phyloP scores from a whole-genome alignment of 1,140 invertebrate species.

The Gonioctena quinquepunctata region DNA sequence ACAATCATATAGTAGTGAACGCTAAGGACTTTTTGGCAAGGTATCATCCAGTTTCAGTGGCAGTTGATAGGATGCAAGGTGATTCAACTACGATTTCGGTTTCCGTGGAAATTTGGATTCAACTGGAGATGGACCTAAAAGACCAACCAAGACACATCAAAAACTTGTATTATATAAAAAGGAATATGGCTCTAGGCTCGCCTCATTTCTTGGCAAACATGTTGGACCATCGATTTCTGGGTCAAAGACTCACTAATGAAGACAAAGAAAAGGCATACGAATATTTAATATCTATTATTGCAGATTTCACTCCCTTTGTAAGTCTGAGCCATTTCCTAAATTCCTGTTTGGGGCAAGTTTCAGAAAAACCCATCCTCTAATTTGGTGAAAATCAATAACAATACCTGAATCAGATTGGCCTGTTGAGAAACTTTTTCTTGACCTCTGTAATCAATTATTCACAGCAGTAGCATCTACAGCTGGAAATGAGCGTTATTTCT shows the following conservation, averaged over 20 bases:
- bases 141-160: neutral
- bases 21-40: neutral
- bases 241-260: neutral
- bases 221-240: constrained; percentile 6
- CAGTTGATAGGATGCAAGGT: constrained; percentile 7
- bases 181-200: constrained; percentile 33
- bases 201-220: neutral
- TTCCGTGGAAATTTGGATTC: neutral
- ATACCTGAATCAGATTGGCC: neutral
- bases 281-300: neutral
- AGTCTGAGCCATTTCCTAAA: neutral
- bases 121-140: neutral
- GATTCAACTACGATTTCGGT: constrained; percentile 10
- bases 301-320: neutral
- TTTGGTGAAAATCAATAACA: neutral
- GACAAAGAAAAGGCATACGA: neutral
- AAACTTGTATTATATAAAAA: constrained; percentile 36
- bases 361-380: neutral
- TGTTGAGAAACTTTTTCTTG: neutral
- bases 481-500: neutral
- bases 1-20: constrained; percentile 1
- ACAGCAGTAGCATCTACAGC: neutral
- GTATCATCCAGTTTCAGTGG: neutral
- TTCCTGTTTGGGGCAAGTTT: neutral
- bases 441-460: neutral